Conservation (phyloP, 2,888 invertebrate species). For the Cheilosia soror region DNA sequence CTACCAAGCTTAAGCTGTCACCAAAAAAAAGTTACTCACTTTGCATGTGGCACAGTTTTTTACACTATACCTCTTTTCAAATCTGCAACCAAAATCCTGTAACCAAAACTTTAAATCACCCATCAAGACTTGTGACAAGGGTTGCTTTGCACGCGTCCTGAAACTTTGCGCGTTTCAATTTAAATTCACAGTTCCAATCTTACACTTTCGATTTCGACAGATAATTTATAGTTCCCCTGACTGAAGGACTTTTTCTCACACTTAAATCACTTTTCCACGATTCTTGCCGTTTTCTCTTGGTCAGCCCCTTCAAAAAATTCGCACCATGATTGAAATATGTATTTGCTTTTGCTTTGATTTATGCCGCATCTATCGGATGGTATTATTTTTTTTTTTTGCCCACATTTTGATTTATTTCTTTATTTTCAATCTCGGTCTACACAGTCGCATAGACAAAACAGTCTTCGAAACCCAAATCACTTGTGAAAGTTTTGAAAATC, state of each 20-base stretch:
- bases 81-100: not conserved
- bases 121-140: conserved; percentile 17
- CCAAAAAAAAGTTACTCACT: not conserved
- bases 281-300: not conserved
- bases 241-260: conserved; percentile 29
- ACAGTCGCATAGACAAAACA: conserved; percentile 6
- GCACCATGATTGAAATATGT: conserved; percentile 43
- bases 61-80: not conserved
- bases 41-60: not conserved
- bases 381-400: conserved; percentile 7
- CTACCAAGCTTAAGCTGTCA: not conserved
- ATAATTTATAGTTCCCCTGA: conserved; percentile 45
- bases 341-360: conserved; percentile 56
- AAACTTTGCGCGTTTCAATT: conserved; percentile 15
- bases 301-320: not conserved
- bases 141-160: conserved; percentile 3
- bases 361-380: conserved; percentile 37
- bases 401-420: conserved; percentile 44
- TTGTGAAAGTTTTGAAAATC: conserved; percentile 38
- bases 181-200: conserved; percentile 27
- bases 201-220: conserved; percentile 41
- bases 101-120: not conserved
- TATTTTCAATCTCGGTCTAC: conserved; percentile 26
- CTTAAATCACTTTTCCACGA: conserved; percentile 51
- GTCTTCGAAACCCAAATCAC: conserved; percentile 21